Percentiles rank a stretch among this genome's conserved stretches.
These are phyloP conservation scores for Tympanoctomys barrerae DNA, from an alignment of 2,797 vertebrate genomes.

Conservation along the genomic window DNA sequence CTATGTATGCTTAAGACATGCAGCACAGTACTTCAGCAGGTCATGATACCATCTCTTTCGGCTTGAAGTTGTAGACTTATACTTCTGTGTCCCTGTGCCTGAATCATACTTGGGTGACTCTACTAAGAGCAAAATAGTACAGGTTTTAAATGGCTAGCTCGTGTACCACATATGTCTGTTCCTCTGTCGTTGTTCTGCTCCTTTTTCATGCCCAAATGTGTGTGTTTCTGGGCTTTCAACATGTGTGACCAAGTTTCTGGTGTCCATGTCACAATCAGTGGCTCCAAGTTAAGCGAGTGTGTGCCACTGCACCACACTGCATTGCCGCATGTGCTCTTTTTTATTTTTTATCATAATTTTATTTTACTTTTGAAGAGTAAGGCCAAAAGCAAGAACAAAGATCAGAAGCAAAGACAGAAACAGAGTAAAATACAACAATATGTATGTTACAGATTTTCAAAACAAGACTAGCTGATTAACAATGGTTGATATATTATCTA, in stretches of 20 bases:
- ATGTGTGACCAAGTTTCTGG: not conserved
- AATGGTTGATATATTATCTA: too few relatives aligned
- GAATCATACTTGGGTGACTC: not conserved
- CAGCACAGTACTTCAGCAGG: not conserved
- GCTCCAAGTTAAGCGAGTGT: not conserved
- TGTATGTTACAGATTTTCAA: too few relatives aligned
- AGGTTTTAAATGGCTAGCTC: not conserved
- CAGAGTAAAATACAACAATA: too few relatives aligned
- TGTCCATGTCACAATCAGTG: not conserved
- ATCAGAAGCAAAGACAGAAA: too few relatives aligned
- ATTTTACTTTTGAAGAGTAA: too few relatives aligned
- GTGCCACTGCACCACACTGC: not conserved
- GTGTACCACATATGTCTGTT: not conserved
- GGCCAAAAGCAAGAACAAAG: too few relatives aligned
- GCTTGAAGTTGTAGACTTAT: not conserved
- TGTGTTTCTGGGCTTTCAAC: not conserved
- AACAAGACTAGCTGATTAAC: too few relatives aligned
- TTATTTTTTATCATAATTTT: too few relatives aligned
- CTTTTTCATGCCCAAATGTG: not conserved
- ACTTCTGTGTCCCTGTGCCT: not conserved
- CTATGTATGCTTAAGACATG: not conserved
- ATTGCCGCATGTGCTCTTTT: not conserved
- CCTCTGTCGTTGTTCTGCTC: slow-evolving; percentile 7
- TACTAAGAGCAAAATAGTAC: not conserved
- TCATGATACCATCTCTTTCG: not conserved